Base-by-base conservation (phyloP, 2,113 vertebrate species). In the Tympanuchus pallidicinctus region DNA sequence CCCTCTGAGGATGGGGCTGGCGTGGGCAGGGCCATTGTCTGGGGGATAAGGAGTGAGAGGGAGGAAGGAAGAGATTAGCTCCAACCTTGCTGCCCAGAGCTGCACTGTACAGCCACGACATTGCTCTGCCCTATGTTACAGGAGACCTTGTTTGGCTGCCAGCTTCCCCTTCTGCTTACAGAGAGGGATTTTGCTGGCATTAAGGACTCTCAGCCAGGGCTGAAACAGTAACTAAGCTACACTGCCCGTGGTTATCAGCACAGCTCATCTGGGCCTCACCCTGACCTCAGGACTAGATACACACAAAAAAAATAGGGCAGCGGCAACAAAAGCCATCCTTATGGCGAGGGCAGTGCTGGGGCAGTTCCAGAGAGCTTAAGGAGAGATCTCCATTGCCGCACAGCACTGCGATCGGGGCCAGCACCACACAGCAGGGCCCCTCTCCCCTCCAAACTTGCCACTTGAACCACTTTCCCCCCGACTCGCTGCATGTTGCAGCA, bases 331-430 rank as follows among this genome's bases (percentile, higher is more conserved):
- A 86, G 36, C 12, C n/a, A 40, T 13, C 79, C 15, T 61, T 30
- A 7, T 0, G 0, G 1, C 0, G 0, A 8, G 30, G 45, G 48
- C 18, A 1, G 0, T 3, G 8, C 50, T 11, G 47, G 63, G 48
- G 64, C 8, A 13, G 52, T 1, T 0, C 1, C 0, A 0, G 27
- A 0, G 27, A 1, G 36, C 34, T 52, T 27, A 8, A 27, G 59
- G 61, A 79, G 5, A 28, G 50, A 3, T 16, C 61, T 25, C 43
- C 43, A 10, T 14, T 7, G 12, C 40, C 13, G 6, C 38, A 65
- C 63, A 28, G 36, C 30, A 21, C 42, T 27, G 22, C 38, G 28
- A 12, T 50, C 10, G 27, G 18, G 19, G 8, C 25, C 24, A 32
- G 30, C 17, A 57, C 16, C 54, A 32, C 17, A 19, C 54, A 32